phyloP scores from a whole-genome alignment of 1,140 invertebrate genomes.

The Bombus soroeensis region DNA sequence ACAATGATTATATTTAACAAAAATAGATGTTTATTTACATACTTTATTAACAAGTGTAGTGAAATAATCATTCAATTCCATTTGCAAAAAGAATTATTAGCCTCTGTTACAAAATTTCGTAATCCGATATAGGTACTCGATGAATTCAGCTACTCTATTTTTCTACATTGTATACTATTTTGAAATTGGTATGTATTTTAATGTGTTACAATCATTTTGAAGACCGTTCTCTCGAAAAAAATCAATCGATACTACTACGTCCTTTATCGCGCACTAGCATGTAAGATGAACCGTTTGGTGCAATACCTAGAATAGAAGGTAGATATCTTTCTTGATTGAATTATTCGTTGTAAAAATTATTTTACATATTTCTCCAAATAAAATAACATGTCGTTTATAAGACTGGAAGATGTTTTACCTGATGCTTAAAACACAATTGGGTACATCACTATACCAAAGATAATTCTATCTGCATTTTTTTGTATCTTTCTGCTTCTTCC shows the following conservation, averaged over 20 bases:
- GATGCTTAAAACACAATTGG: neutral
- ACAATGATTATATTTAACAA: neutral
- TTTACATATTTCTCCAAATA: conserved; percentile 75
- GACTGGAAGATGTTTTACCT: conserved; percentile 19
- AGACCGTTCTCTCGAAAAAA: neutral
- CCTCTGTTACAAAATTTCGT: neutral
- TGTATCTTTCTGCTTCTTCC: conserved; percentile 84
- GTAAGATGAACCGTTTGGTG: conserved; percentile 53
- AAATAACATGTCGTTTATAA: conserved; percentile 70
- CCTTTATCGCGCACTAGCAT: conserved; percentile 25
- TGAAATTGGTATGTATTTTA: conserved; percentile 59
- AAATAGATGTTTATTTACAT: conserved; percentile 10
- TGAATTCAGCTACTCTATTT: conserved; percentile 75
- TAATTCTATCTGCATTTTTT: conserved; percentile 79
- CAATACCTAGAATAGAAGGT: conserved; percentile 69
- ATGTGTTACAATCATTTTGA: conserved; percentile 34
- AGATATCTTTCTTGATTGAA: conserved; percentile 64
- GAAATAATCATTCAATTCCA: neutral
- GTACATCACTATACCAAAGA: conserved; percentile 38
- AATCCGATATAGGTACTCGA: conserved; percentile 31
- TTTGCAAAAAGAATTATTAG: neutral
- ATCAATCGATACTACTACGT: conserved; percentile 5
- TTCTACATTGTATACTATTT: conserved; percentile 77
- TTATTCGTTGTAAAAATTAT: conserved; percentile 74
- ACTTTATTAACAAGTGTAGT: neutral